These are phyloP conservation scores for Prietella phreatophila DNA, from an alignment of 2,113 vertebrate genomes.

Conservation along the genomic window DNA sequence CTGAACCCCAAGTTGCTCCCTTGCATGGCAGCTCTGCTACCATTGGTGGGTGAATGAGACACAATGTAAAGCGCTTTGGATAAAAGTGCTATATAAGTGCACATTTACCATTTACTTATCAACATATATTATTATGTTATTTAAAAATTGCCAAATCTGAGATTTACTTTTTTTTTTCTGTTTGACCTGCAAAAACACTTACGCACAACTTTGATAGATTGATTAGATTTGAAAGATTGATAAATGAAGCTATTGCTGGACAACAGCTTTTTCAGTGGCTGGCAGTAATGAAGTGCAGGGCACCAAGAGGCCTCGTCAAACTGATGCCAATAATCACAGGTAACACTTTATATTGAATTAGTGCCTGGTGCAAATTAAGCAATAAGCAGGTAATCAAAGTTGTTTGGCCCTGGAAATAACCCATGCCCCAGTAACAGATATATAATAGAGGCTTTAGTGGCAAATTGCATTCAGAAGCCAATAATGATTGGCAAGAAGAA, in stretches of 20 bases:
- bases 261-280: neutral
- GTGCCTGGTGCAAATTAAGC: constrained; percentile 10
- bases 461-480: neutral
- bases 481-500: neutral
- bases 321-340: neutral
- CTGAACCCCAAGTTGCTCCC: too few relatives aligned
- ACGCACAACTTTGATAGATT: neutral
- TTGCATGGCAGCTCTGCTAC: too few relatives aligned
- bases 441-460: neutral
- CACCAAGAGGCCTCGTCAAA: neutral
- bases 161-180: neutral
- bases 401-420: neutral
- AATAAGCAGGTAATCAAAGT: constrained; percentile 15
- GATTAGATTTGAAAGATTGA: neutral
- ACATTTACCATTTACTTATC: too few relatives aligned
- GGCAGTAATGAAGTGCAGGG: neutral
- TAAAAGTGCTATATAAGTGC: too few relatives aligned
- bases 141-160: neutral
- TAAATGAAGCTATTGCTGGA: neutral
- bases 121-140: neutral
- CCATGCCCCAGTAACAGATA: neutral
- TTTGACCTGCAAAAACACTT: neutral
- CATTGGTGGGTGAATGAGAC: too few relatives aligned
- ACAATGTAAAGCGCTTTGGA: too few relatives aligned
- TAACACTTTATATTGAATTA: constrained; percentile 32